Conservation (phyloP, 2,797 vertebrate genomes). For the Sternotherus odoratus region DNA sequence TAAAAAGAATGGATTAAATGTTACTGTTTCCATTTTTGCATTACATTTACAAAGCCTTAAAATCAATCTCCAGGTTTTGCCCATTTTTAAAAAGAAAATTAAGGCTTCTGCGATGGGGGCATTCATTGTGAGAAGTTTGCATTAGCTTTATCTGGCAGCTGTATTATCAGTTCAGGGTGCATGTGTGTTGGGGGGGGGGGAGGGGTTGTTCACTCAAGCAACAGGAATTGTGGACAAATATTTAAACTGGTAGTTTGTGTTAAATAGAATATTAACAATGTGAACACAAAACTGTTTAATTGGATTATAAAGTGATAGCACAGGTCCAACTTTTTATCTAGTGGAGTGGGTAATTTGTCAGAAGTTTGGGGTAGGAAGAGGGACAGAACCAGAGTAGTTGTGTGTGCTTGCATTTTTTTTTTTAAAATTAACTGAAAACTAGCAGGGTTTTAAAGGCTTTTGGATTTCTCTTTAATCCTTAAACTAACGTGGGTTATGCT, state of each 20-base stretch:
- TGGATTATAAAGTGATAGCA: background rate
- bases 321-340: background rate
- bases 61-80: background rate
- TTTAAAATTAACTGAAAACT: background rate
- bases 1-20: slow-evolving; percentile 53
- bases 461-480: background rate
- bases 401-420: rapidly evolving
- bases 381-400: background rate
- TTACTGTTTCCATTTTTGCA: slow-evolving; percentile 57
- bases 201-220: background rate
- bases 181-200: background rate
- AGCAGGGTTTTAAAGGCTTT: background rate
- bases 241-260: background rate
- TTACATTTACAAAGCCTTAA: slow-evolving; percentile 47
- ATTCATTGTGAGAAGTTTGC: background rate
- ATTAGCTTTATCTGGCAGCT: background rate
- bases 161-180: background rate
- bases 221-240: background rate
- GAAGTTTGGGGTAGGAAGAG: background rate
- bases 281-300: background rate
- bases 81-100: background rate
- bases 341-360: background rate
- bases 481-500: background rate
- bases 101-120: background rate
- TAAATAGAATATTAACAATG: background rate